Percentiles rank a stretch among this genome's conserved stretches.
Conservation (phyloP, 2,888 invertebrate species). For the Caenorhabditis sp. region DNA sequence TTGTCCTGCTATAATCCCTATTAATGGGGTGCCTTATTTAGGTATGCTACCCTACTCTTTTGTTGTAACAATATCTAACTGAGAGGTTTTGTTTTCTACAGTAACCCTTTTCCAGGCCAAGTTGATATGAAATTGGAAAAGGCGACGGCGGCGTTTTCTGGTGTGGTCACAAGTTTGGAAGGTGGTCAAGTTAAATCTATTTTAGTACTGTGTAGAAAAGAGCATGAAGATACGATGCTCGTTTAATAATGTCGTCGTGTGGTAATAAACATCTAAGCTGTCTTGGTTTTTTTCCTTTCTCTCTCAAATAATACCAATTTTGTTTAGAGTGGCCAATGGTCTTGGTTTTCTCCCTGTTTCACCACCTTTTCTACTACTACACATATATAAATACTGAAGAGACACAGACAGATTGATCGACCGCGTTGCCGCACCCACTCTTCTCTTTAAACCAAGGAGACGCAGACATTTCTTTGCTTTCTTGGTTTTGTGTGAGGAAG, state of each 20-base stretch:
- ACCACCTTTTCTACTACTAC: slow-evolving; percentile 10
- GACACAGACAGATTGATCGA: slow-evolving; percentile 31
- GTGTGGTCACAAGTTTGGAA: slow-evolving; percentile 35
- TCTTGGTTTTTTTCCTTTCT: slow-evolving; percentile 1
- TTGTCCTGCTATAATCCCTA: slow-evolving; percentile 48
- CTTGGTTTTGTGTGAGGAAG: slow-evolving; percentile 5
- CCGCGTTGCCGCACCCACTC: slow-evolving; percentile 26
- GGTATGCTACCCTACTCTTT: slow-evolving; percentile 12
- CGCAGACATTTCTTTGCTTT: neutral
- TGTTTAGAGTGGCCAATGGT: neutral
- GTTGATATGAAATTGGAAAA: slow-evolving; percentile 55
- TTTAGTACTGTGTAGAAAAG: slow-evolving; percentile 50
- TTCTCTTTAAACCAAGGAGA: slow-evolving; percentile 1
- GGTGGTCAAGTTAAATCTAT: slow-evolving; percentile 48
- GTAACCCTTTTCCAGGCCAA: slow-evolving; percentile 25
- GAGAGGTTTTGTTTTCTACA: too few relatives aligned
- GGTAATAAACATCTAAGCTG: neutral
- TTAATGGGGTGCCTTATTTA: slow-evolving; percentile 26
- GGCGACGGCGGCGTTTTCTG: slow-evolving; percentile 38
- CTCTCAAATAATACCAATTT: neutral
- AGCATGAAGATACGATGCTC: slow-evolving; percentile 50
- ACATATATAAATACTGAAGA: neutral
- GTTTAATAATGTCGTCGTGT: slow-evolving; percentile 32
- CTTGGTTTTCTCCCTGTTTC: slow-evolving; percentile 7
- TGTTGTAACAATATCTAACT: too few relatives aligned